Evolutionary conservation across 2,888 invertebrate species (phyloP).

Genomic region (Aethes cnicana): DNA sequence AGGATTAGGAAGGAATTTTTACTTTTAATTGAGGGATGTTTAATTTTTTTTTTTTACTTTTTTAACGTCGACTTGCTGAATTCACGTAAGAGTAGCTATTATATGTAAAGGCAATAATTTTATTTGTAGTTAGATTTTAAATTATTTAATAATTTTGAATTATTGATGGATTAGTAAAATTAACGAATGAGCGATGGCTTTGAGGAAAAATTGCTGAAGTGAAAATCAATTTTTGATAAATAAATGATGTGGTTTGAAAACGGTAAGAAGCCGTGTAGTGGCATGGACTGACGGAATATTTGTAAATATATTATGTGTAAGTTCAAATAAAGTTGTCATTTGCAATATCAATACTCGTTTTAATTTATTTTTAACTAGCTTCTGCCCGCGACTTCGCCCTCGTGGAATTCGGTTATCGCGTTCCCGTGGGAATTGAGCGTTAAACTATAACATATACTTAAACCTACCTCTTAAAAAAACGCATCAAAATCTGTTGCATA

Average conservation of each 20-base stretch:
- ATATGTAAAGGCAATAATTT: constrained; percentile 24
- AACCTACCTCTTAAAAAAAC: too few relatives aligned
- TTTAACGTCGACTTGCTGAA: background rate
- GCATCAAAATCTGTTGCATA: too few relatives aligned
- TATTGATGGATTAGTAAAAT: constrained; percentile 4
- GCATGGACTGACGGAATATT: constrained; percentile 25
- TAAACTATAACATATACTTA: too few relatives aligned
- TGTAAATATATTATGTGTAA: constrained; percentile 25
- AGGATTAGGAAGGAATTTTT: too few relatives aligned
- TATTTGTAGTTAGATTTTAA: constrained; percentile 7
- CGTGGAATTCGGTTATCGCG: too few relatives aligned
- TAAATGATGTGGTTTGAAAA: constrained; percentile 14
- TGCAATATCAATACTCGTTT: constrained; percentile 5
- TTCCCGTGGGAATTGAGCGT: too few relatives aligned
- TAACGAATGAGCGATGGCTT: background rate
- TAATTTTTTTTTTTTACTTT: too few relatives aligned
- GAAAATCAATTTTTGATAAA: background rate
- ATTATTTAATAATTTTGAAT: constrained; percentile 13
- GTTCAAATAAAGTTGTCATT: constrained; percentile 27
- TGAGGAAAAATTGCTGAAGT: constrained; percentile 3
- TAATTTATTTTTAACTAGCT: constrained; percentile 1
- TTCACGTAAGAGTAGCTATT: background rate
- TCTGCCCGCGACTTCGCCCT: too few relatives aligned
- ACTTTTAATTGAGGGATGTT: too few relatives aligned
- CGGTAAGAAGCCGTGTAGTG: background rate